Conservation (phyloP, 1,140 invertebrate genomes). For the Bombus vancouverensis region DNA sequence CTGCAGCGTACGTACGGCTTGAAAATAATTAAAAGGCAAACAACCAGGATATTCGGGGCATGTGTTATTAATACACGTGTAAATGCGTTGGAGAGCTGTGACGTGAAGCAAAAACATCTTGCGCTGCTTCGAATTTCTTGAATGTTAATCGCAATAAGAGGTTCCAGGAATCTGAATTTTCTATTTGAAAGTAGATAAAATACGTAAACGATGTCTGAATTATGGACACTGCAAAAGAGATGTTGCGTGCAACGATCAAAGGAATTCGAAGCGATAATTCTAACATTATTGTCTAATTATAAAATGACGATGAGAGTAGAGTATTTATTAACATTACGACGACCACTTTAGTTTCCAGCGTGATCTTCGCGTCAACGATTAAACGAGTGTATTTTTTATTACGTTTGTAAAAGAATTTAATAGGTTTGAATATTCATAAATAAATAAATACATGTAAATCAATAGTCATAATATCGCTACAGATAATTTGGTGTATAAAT, state of each 20-base stretch:
- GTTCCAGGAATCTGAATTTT: not conserved
- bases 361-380: too few relatives aligned
- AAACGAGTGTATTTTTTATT: not conserved
- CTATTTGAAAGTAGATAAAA: not conserved
- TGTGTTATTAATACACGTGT: not conserved
- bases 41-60: not conserved
- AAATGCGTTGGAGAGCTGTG: not conserved
- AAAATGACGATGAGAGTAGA: too few relatives aligned
- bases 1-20: not conserved
- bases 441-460: not conserved
- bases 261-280: not conserved
- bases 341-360: too few relatives aligned
- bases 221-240: not conserved
- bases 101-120: slow-evolving; percentile 6
- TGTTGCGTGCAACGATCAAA: not conserved
- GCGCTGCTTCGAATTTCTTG: not conserved
- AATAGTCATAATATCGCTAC: not conserved
- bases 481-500: not conserved
- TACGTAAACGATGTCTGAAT: not conserved
- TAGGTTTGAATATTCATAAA: not conserved
- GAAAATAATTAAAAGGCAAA: slow-evolving; percentile 12
- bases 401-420: not conserved
- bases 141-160: not conserved
- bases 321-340: too few relatives aligned
- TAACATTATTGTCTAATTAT: too few relatives aligned